phyloP scores from a whole-genome alignment of 2,797 vertebrate species.

The Acanthurus lineatus region DNA sequence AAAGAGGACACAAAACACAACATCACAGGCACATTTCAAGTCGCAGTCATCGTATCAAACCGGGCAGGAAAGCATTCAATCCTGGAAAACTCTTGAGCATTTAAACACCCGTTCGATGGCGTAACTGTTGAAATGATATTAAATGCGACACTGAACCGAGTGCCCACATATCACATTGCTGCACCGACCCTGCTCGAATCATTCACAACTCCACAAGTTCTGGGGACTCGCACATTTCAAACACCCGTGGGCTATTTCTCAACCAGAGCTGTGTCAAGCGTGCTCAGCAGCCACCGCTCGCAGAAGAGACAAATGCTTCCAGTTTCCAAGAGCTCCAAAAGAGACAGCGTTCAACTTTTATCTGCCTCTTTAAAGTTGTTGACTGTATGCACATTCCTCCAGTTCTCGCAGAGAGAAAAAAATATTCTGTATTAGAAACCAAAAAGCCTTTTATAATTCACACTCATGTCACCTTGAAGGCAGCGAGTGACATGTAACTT shows the following conservation, averaged over 20 bases:
- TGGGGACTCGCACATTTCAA: slow-evolving; percentile 32
- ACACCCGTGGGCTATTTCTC: slow-evolving; percentile 54
- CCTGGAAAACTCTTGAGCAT: slow-evolving; percentile 6
- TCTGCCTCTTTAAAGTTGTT: slow-evolving; percentile 20
- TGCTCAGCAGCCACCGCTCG: slow-evolving; percentile 43
- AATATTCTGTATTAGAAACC: slow-evolving; percentile 3
- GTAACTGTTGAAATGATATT: slow-evolving; percentile 25
- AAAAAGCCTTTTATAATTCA: slow-evolving; percentile 5
- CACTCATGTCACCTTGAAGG: slow-evolving; percentile 34
- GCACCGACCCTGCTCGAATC: slow-evolving; percentile 31
- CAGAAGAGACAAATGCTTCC: slow-evolving; percentile 49
- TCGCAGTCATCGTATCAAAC: neutral
- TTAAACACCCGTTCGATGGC: slow-evolving; percentile 5
- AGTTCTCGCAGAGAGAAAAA: neutral
- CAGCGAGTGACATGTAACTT: neutral
- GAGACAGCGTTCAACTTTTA: slow-evolving; percentile 24
- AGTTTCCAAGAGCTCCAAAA: slow-evolving; percentile 5
- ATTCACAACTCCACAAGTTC: slow-evolving; percentile 39
- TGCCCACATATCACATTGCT: slow-evolving; percentile 29
- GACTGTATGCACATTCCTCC: slow-evolving; percentile 14
- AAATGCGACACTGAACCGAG: slow-evolving; percentile 32
- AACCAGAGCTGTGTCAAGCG: slow-evolving; percentile 46
- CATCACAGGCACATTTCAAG: neutral
- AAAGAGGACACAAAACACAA: neutral
- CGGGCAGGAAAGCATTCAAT: neutral